Base-by-base conservation (phyloP, 2,888 invertebrate genomes). In the Napeogenes inachia region DNA sequence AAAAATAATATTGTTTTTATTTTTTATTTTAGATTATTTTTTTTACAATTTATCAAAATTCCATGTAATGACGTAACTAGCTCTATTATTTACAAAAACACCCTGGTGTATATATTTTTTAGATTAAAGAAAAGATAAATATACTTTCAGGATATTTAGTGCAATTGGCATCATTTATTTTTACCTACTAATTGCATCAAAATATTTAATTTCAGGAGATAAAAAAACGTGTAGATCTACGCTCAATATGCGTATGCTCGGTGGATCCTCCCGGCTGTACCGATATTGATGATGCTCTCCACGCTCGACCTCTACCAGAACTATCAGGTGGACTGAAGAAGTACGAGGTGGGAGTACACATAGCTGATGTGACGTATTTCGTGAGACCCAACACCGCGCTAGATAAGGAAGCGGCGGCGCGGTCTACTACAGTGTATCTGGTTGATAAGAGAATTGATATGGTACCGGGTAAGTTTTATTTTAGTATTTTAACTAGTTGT, bases 201-300 rank as follows among this genome's bases (percentile, higher is more conserved):
- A 50, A n/a, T 30, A 21, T 10, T 12, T 50, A 30, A 45, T 77
- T 77, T 1, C 73, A 96, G 94, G 97, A 97, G 79, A 91, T 94
- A 64, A 92, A 92, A 32, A 93, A 93, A 72, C 93, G 99, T 32
- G 93, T 93, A 10, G 98, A 99, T 81, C 89, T 99, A 1, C 93
- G 99, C 12, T 92, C 96, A 60, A 80, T 98, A 4, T 93, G 94
- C 74, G 94, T 99, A 54, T 99, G 98, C 77, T 98, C 98, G 0
- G 98, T 99, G 0, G 99, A 99, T 92, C 99, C 99, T 3, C 98
- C 98, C 0, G 99, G 99, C 0, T 99, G 99, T 82, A 99, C 99
- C 0, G 99, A 99, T 81, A 99, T 99, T 68, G 99, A 99, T 80
- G 99, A 99, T 83, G 99, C 99, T 0, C 86, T 99, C 2, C 99